A percentile compares a stretch with the other conserved stretches of the same genome.
Conservation (phyloP, 2,888 invertebrate genomes). For the Alsophila aescularia region DNA sequence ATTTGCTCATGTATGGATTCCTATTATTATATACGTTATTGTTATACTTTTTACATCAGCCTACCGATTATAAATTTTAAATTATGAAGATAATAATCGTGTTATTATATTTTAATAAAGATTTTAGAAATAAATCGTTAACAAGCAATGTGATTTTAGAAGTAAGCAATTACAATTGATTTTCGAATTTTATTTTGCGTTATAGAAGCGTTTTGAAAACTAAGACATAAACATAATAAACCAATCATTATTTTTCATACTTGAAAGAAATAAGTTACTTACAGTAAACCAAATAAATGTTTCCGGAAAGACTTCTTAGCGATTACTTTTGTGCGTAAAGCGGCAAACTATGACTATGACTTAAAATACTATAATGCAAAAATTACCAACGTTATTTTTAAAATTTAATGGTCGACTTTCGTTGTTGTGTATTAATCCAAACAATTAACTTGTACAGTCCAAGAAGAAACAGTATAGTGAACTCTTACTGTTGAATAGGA, state of each 20-base stretch:
- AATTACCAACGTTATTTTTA: not conserved
- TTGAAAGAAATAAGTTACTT: not conserved
- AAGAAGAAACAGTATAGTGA: not conserved
- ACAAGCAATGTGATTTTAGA: too few species aligned
- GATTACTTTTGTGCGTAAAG: slow-evolving; percentile 7
- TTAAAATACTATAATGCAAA: not conserved
- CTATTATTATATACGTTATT: not conserved
- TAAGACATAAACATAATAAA: too few species aligned
- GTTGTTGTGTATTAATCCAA: slow-evolving; percentile 3
- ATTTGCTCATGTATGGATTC: slow-evolving; percentile 6
- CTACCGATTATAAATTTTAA: too few species aligned
- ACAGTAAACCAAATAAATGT: not conserved
- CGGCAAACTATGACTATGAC: not conserved
- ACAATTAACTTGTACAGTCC: not conserved
- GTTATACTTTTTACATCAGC: not conserved
- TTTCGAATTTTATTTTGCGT: too few species aligned
- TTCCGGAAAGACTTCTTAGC: not conserved
- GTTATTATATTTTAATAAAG: too few species aligned
- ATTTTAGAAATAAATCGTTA: too few species aligned
- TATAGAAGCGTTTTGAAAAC: too few species aligned
- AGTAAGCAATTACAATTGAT: too few species aligned
- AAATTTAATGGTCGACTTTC: slow-evolving; percentile 1
- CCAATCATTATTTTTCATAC: too few species aligned
- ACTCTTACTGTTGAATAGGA: not conserved
- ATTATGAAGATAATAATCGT: too few species aligned